Percentiles rank a stretch among this genome's conserved stretches.
Evolutionary conservation across 2,888 invertebrate genomes (phyloP).

Genomic region (Melieria omissa): DNA sequence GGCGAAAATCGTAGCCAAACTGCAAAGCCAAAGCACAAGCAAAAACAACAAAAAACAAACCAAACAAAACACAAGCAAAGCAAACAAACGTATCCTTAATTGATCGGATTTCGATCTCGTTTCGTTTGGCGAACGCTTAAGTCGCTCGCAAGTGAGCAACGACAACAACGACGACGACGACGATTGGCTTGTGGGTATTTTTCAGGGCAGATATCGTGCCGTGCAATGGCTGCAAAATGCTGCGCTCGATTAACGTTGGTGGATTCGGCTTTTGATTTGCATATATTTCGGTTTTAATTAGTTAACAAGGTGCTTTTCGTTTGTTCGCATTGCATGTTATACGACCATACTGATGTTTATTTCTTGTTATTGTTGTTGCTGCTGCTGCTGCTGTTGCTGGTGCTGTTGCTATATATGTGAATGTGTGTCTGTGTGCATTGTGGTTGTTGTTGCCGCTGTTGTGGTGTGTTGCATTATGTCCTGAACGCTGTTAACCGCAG

Average conservation of each 20-base stretch:
- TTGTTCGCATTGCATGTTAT: slow-evolving; percentile 60
- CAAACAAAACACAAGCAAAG: slow-evolving; percentile 17
- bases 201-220: neutral
- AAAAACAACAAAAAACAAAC: slow-evolving; percentile 2
- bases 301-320: slow-evolving; percentile 63
- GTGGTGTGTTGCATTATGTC: slow-evolving; percentile 16
- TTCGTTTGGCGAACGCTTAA: neutral
- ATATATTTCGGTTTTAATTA: slow-evolving; percentile 65
- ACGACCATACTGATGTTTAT: slow-evolving; percentile 31
- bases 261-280: slow-evolving; percentile 57
- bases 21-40: neutral
- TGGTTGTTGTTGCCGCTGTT: slow-evolving; percentile 22
- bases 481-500: slow-evolving; percentile 30
- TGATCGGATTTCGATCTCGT: slow-evolving; percentile 49
- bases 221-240: neutral
- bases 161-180: slow-evolving; percentile 40
- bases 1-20: neutral
- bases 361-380: neutral
- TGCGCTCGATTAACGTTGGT: slow-evolving; percentile 15
- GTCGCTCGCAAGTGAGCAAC: slow-evolving; percentile 17
- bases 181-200: neutral
- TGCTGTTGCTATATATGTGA: neutral
- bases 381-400: slow-evolving; percentile 2
- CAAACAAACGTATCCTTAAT: slow-evolving; percentile 49
- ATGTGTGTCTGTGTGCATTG: slow-evolving; percentile 20